These are phyloP conservation scores for Clinocottus analis DNA, from an alignment of 2,113 vertebrate genomes.

Conservation along the genomic window DNA sequence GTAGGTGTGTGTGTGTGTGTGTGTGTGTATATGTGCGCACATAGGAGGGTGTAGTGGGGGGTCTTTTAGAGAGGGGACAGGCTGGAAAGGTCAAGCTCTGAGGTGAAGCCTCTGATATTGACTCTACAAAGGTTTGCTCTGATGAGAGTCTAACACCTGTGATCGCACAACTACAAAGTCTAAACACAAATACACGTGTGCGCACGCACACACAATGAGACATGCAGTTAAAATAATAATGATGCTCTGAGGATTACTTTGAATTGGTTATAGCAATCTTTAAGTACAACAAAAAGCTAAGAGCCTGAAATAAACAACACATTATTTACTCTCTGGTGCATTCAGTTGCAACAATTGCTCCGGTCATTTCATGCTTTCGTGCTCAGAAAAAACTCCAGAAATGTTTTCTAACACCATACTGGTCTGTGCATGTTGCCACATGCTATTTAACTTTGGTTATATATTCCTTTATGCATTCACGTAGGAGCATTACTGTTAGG, in stretches of 20 bases:
- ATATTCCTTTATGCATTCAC: neutral
- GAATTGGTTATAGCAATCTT: slow-evolving; percentile 31
- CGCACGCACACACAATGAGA: slow-evolving; percentile 11
- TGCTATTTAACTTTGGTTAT: neutral
- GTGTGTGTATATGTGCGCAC: slow-evolving; percentile 18
- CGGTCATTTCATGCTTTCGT: slow-evolving; percentile 13
- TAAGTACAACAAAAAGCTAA: slow-evolving; percentile 25
- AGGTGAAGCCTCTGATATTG: slow-evolving; percentile 76
- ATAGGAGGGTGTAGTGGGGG: slow-evolving; percentile 12
- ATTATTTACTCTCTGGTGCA: slow-evolving; percentile 26
- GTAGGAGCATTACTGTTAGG: neutral
- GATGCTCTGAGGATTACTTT: slow-evolving; percentile 27
- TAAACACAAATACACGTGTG: slow-evolving; percentile 14
- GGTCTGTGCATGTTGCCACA: neutral
- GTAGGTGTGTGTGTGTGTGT: slow-evolving; percentile 22
- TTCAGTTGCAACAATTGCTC: slow-evolving; percentile 5
- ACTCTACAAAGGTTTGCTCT: slow-evolving; percentile 72
- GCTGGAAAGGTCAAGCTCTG: slow-evolving; percentile 74
- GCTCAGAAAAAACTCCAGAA: neutral
- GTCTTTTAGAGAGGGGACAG: slow-evolving; percentile 56
- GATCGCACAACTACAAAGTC: slow-evolving; percentile 33
- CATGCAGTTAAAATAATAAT: slow-evolving; percentile 36
- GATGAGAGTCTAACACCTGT: slow-evolving; percentile 67
- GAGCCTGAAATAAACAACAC: slow-evolving; percentile 15
- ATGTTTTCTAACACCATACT: neutral